Evolutionary conservation across 64 coral and sea anemone genomes (phyloP).

Genomic region (Stichodactyla helianthus): DNA sequence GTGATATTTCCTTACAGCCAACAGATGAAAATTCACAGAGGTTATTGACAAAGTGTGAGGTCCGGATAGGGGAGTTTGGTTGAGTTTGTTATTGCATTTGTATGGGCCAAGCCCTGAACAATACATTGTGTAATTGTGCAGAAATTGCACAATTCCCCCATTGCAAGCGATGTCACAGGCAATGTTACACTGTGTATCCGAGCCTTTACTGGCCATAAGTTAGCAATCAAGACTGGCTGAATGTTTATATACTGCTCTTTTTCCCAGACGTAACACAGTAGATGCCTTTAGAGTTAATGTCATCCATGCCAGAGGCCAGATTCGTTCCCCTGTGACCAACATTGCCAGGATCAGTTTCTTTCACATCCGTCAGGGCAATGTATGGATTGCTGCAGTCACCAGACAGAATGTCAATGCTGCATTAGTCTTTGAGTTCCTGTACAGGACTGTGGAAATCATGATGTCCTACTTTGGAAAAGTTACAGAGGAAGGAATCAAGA

Average conservation of each 20-base stretch:
- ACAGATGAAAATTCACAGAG: no score
- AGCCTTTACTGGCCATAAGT: no score
- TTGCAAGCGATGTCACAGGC: no score
- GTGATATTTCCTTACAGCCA: no score
- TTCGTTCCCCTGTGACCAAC: slow-evolving; percentile 96
- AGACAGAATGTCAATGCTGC: slow-evolving; percentile 99
- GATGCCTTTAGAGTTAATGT: slow-evolving; percentile 99
- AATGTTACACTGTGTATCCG: no score
- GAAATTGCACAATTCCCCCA: no score
- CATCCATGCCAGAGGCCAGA: slow-evolving; percentile 93
- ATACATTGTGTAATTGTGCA: no score
- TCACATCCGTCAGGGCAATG: slow-evolving; percentile 95
- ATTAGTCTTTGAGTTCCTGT: slow-evolving; percentile 96
- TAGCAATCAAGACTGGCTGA: no score
- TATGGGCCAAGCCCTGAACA: no score
- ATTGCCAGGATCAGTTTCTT: slow-evolving; percentile 99
- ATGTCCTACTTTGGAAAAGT: slow-evolving; percentile 98
- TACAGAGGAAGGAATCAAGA: slow-evolving; percentile 97
- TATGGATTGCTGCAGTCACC: slow-evolving; percentile 96
- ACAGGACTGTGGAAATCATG: slow-evolving; percentile 94
- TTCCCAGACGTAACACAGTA: slow-evolving; percentile 89
- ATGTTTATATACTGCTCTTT: not conserved
- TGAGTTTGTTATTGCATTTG: no score
- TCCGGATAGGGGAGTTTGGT: no score
- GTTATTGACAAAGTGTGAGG: no score